phyloP scores from a whole-genome alignment of 2,797 vertebrate species.

The Chiroxiphia lanceolata region DNA sequence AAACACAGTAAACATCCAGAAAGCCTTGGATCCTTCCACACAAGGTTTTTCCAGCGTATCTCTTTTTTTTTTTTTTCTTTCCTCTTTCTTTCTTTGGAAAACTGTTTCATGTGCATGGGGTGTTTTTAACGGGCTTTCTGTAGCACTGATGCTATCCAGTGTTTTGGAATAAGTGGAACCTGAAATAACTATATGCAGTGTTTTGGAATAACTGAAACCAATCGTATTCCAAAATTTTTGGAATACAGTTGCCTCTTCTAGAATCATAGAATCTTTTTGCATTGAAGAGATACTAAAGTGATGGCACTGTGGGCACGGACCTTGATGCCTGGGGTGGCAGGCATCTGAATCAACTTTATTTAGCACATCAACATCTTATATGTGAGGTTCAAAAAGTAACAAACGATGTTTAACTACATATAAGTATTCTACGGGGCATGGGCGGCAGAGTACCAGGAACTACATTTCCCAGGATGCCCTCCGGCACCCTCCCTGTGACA shows the following conservation, averaged over 20 bases:
- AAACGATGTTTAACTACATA: too few species aligned
- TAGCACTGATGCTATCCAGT: background rate
- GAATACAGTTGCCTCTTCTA: fast-evolving
- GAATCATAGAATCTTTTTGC: background rate
- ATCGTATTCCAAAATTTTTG: background rate
- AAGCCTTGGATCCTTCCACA: background rate
- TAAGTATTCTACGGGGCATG: too few species aligned
- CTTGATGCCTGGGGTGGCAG: too few species aligned
- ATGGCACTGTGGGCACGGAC: too few species aligned
- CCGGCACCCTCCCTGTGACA: too few species aligned
- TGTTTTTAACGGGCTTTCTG: background rate
- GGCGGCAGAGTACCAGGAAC: too few species aligned
- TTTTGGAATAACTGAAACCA: background rate
- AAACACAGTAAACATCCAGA: background rate
- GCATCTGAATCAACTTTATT: too few species aligned
- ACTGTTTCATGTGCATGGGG: background rate
- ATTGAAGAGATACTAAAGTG: too few species aligned
- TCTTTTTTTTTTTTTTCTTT: too few species aligned
- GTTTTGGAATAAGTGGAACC: background rate
- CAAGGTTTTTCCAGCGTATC: background rate
- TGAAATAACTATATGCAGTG: background rate
- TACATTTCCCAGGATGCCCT: too few species aligned
- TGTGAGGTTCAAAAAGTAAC: too few species aligned
- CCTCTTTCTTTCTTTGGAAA: background rate
- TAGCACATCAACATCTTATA: too few species aligned